Evolutionary conservation across 1,140 invertebrate genomes (phyloP).

Genomic region (Tetragnatha versicolor): DNA sequence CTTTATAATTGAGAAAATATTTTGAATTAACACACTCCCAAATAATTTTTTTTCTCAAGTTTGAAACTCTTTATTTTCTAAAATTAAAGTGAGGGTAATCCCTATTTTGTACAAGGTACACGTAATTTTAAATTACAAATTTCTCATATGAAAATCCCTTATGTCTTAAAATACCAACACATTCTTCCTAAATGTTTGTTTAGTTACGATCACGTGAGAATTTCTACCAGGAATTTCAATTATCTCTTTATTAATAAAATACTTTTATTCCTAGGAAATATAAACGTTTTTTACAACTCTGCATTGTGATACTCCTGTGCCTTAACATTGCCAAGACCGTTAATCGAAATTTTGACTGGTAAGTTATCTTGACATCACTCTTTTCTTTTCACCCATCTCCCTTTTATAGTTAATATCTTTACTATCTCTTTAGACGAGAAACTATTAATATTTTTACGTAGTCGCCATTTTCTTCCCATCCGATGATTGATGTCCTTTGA

Average conservation of each 20-base stretch:
- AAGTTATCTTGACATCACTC: neutral
- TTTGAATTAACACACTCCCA: too few relatives aligned
- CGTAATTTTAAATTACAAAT: too few relatives aligned
- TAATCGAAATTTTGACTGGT: constrained; percentile 15
- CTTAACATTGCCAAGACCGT: constrained; percentile 13
- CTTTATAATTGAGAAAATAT: too few relatives aligned
- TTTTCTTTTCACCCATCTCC: neutral
- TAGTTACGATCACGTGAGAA: too few relatives aligned
- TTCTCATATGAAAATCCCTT: too few relatives aligned
- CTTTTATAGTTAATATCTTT: neutral
- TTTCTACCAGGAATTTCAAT: neutral
- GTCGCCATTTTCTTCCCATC: neutral
- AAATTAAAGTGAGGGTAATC: too few relatives aligned
- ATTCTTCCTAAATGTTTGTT: too few relatives aligned
- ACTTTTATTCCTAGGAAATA: neutral
- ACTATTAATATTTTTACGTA: neutral
- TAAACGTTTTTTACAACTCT: neutral
- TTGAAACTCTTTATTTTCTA: too few relatives aligned
- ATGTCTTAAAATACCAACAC: too few relatives aligned
- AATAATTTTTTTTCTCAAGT: too few relatives aligned
- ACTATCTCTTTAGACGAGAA: neutral
- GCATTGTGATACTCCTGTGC: constrained; percentile 23
- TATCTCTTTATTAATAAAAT: neutral
- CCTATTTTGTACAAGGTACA: too few relatives aligned
- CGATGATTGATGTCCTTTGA: neutral